Conservation (phyloP, 2,113 vertebrate genomes). For the Meriones unguiculatus region DNA sequence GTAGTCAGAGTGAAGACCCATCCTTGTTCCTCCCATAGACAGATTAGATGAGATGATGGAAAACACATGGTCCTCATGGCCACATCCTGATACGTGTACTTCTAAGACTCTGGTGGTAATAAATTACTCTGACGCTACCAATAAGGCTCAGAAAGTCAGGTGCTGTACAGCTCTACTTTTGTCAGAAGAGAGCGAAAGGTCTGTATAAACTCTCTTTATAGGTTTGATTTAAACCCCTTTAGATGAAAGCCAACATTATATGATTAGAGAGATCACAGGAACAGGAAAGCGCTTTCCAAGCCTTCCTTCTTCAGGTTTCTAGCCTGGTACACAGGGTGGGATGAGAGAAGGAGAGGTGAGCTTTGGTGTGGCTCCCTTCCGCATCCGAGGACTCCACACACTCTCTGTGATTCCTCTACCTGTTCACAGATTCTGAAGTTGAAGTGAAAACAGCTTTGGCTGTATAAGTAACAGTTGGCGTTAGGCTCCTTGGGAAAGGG, state of each 20-base stretch:
- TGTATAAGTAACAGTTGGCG: not conserved
- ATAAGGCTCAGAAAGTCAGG: not conserved
- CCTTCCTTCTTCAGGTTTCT: not conserved
- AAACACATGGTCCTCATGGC: not conserved
- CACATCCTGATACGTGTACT: not conserved
- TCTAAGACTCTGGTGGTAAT: not conserved
- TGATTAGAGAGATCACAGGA: not conserved
- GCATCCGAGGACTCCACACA: not conserved
- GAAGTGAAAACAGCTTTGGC: not conserved
- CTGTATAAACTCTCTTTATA: not conserved
- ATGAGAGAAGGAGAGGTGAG: not conserved
- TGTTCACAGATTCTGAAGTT: not conserved
- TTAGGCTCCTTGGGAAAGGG: not conserved
- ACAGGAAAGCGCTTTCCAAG: not conserved
- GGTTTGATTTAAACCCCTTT: not conserved
- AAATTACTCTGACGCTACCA: not conserved
- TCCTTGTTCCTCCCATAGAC: not conserved
- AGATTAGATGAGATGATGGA: not conserved
- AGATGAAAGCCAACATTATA: not conserved
- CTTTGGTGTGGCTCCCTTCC: not conserved
- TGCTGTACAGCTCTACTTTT: not conserved
- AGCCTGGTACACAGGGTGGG: not conserved
- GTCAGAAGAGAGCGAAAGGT: conserved; percentile 6
- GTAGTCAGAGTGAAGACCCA: not conserved
- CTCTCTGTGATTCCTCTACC: not conserved